Conservation (phyloP, 2,888 invertebrate species). For the Drosophila helvetica region DNA sequence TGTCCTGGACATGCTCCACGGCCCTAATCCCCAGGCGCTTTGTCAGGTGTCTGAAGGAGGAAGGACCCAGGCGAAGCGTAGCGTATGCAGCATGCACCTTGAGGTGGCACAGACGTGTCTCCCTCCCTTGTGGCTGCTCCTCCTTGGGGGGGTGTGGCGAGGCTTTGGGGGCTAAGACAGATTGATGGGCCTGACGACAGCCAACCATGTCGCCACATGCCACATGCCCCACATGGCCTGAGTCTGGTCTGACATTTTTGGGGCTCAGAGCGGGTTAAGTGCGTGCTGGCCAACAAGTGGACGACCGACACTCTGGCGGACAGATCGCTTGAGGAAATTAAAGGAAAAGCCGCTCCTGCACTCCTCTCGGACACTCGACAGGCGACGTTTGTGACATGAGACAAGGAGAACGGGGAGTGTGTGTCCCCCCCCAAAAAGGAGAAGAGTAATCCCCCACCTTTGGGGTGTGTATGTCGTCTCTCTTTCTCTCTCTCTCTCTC, state of each 20-base stretch:
- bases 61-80: not conserved
- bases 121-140: conserved; percentile 13
- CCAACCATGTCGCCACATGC: conserved; percentile 19
- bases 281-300: conserved; percentile 52
- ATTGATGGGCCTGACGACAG: conserved; percentile 54
- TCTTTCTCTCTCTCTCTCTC: not conserved
- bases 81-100: conserved; percentile 10
- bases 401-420: conserved; percentile 17
- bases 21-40: conserved; percentile 26
- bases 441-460: conserved; percentile 22
- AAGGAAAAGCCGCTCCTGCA: conserved; percentile 22
- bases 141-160: not conserved
- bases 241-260: conserved; percentile 31
- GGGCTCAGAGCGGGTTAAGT: conserved; percentile 33
- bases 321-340: conserved; percentile 30
- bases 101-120: not conserved
- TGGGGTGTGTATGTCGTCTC: not conserved
- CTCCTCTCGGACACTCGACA: conserved; percentile 18
- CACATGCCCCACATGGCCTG: conserved; percentile 26
- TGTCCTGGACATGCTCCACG: not conserved
- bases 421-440: not conserved
- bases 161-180: conserved; percentile 41
- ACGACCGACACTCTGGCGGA: not conserved
- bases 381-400: conserved; percentile 14
- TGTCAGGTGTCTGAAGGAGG: conserved; percentile 2